A percentile compares a stretch with the other conserved stretches of the same genome.
These are phyloP conservation scores for Drosophila sordidula DNA, from an alignment of 2,888 invertebrate species.

Conservation along the genomic window DNA sequence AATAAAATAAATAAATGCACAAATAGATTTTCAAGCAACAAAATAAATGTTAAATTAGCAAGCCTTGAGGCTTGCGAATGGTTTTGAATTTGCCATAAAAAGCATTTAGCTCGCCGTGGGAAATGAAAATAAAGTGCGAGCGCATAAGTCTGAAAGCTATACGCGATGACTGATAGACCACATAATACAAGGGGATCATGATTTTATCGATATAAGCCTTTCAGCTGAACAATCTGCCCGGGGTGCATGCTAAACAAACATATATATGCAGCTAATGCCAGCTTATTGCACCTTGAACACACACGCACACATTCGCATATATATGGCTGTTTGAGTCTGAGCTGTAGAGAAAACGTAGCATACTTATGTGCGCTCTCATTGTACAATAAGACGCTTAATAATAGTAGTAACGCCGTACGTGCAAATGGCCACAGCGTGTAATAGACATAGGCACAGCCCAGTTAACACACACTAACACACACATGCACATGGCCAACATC, in stretches of 20 bases:
- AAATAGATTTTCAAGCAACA: constrained; percentile 3
- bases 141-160: constrained; percentile 22
- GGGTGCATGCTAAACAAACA: constrained; percentile 12
- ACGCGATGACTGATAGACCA: constrained; percentile 42
- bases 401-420: constrained; percentile 65
- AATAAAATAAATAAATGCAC: background rate
- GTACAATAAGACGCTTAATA: constrained; percentile 69
- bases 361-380: constrained; percentile 68
- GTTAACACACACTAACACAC: constrained; percentile 34
- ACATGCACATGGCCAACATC: constrained; percentile 4
- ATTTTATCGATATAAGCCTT: constrained; percentile 45
- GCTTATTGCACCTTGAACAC: constrained; percentile 49
- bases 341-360: constrained; percentile 56
- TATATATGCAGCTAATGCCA: constrained; percentile 34
- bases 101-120: constrained; percentile 1
- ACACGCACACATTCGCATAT: background rate
- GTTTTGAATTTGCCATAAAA: constrained; percentile 2
- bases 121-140: constrained; percentile 26
- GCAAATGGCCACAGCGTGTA: constrained; percentile 65
- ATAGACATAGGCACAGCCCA: constrained; percentile 65
- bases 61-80: background rate
- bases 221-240: constrained; percentile 29
- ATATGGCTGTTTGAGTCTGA: constrained; percentile 11
- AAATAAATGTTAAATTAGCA: constrained; percentile 5
- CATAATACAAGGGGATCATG: constrained; percentile 23